Percentiles rank a stretch among this genome's conserved stretches.
These are phyloP conservation scores for Oncopodura yosiiana DNA, from an alignment of 1,140 invertebrate genomes.

Conservation along the genomic window DNA sequence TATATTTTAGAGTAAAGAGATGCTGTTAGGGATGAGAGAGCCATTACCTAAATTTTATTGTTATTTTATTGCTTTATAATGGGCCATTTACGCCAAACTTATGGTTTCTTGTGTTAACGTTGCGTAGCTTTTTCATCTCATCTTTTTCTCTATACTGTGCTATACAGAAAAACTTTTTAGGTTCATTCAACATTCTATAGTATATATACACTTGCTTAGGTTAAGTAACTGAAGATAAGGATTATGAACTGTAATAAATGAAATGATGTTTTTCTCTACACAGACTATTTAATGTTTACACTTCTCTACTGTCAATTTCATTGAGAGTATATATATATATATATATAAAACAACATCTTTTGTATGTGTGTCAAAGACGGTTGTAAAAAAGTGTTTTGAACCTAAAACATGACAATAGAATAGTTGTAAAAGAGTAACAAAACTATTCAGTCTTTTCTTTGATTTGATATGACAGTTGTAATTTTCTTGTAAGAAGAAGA, in stretches of 20 bases:
- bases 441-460: slow-evolving; percentile 8
- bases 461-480: slow-evolving; percentile 13
- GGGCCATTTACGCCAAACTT: slow-evolving; percentile 27
- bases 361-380: neutral
- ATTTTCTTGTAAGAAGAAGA: no score
- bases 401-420: slow-evolving; percentile 23
- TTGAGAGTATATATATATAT: no score
- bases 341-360: no score
- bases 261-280: slow-evolving; percentile 6
- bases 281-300: no score
- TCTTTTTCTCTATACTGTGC: neutral
- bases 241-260: slow-evolving; percentile 3
- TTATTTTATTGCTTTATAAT: slow-evolving; percentile 34
- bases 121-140: neutral
- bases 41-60: slow-evolving; percentile 23
- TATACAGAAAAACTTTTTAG: no score
- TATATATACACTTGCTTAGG: no score
- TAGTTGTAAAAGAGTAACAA: slow-evolving; percentile 18
- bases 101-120: neutral
- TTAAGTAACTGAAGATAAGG: slow-evolving; percentile 2
- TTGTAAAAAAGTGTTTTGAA: slow-evolving; percentile 16
- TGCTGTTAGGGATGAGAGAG: slow-evolving; percentile 3
- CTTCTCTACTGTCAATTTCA: no score
- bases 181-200: no score
- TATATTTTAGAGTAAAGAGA: no score